Evolutionary conservation across 2,888 invertebrate species (phyloP).

Genomic region (Caenorhabditis sp.): DNA sequence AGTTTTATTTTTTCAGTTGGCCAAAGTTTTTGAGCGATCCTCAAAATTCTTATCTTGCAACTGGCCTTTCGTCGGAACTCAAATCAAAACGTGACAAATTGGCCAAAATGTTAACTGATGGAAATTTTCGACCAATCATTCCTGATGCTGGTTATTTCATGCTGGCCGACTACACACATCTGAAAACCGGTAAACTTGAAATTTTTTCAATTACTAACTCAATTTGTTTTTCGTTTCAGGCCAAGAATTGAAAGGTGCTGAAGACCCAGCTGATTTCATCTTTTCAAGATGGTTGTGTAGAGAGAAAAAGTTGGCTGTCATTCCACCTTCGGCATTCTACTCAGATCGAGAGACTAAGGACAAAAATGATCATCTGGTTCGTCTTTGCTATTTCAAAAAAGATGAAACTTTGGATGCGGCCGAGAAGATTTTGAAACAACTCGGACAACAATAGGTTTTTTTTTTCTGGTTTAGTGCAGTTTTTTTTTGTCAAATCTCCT

Average conservation of each 20-base stretch:
- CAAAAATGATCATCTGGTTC: constrained; percentile 58
- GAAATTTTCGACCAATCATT: constrained; percentile 77
- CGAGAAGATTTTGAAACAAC: constrained; percentile 52
- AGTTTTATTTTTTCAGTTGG: constrained; percentile 18
- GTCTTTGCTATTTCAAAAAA: constrained; percentile 69
- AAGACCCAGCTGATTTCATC: constrained; percentile 79
- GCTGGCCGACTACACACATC: constrained; percentile 85
- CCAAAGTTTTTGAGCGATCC: constrained; percentile 40
- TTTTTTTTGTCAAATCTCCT: neutral
- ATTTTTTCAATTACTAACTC: neutral
- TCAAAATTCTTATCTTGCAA: constrained; percentile 80
- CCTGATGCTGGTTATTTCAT: constrained; percentile 98
- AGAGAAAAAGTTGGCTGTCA: constrained; percentile 86
- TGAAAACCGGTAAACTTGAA: constrained; percentile 40
- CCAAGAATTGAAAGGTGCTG: constrained; percentile 8
- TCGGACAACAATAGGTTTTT: constrained; percentile 13
- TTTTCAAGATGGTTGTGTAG: constrained; percentile 96
- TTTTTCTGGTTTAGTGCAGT: neutral
- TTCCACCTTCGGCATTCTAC: constrained; percentile 94
- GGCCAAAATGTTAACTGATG: constrained; percentile 77
- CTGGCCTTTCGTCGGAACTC: constrained; percentile 81
- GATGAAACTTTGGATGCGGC: constrained; percentile 65
- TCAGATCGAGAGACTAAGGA: constrained; percentile 71
- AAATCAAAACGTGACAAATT: constrained; percentile 83
- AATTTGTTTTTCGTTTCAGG: neutral